Percentiles rank a stretch among this genome's conserved stretches.
These are phyloP conservation scores for Seladonia tumulorum DNA, from an alignment of 2,888 invertebrate species.

Conservation along the genomic window DNA sequence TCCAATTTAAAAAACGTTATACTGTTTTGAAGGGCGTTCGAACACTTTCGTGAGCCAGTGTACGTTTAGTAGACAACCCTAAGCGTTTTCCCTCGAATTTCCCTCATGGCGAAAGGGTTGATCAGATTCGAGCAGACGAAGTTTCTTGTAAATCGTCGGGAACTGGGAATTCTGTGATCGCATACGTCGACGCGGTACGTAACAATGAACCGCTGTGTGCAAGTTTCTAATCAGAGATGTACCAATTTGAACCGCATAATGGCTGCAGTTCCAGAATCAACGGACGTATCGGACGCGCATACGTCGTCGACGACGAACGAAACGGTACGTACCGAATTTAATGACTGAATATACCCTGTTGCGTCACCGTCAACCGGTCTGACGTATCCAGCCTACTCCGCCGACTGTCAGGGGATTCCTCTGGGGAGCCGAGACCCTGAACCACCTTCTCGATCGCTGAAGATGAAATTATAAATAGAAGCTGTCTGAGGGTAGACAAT, in stretches of 20 bases:
- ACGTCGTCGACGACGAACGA: constrained; percentile 62
- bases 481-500: constrained; percentile 46
- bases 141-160: constrained; percentile 46
- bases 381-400: not conserved
- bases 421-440: constrained; percentile 35
- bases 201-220: constrained; percentile 68
- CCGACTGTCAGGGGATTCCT: constrained; percentile 31
- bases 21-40: no score
- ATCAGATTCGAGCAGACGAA: constrained; percentile 26
- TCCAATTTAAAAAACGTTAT: no score
- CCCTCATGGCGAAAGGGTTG: not conserved
- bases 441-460: constrained; percentile 34
- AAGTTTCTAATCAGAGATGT: constrained; percentile 81
- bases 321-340: constrained; percentile 76
- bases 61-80: no score
- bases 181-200: constrained; percentile 47
- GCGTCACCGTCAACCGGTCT: constrained; percentile 33
- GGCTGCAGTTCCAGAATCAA: constrained; percentile 72
- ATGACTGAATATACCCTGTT: constrained; percentile 64
- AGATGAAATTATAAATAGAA: constrained; percentile 56
- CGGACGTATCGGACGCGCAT: constrained; percentile 62
- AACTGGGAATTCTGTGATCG: constrained; percentile 34
- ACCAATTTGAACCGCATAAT: constrained; percentile 78
- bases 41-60: no score
- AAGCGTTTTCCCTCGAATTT: no score